phyloP scores from a whole-genome alignment of 2,113 vertebrate species.

The Otocyon megalotis region DNA sequence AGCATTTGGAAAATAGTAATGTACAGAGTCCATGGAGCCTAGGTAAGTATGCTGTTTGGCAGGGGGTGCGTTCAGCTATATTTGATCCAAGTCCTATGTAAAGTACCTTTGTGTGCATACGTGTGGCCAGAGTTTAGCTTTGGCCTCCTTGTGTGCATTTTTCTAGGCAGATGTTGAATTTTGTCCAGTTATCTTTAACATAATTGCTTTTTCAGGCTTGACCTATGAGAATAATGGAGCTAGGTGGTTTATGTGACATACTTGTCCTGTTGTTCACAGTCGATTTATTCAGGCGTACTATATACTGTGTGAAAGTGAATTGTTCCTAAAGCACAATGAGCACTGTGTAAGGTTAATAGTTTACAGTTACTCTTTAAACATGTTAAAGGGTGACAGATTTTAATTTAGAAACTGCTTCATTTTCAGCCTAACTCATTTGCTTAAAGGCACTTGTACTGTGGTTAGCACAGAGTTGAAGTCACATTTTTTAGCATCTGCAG shows the following conservation, averaged over 20 bases:
- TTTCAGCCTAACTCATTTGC: slow-evolving; percentile 30
- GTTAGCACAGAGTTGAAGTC: not conserved
- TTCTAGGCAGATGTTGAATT: slow-evolving; percentile 47
- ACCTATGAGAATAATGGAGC: not conserved
- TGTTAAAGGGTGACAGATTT: slow-evolving; percentile 7
- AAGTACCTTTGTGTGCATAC: not conserved
- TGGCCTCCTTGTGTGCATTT: slow-evolving; percentile 43
- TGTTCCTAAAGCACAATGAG: not conserved
- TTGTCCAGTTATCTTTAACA: slow-evolving; percentile 31
- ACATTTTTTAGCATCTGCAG: not conserved
- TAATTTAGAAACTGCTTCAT: not conserved
- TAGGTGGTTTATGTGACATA: not conserved
- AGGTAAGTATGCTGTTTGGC: not conserved
- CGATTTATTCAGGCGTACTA: not conserved
- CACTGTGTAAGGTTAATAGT: not conserved
- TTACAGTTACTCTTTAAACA: not conserved
- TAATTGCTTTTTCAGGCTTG: not conserved
- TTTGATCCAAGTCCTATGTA: not conserved
- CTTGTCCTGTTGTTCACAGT: not conserved
- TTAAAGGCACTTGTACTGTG: slow-evolving; percentile 25
- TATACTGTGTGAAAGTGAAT: not conserved
- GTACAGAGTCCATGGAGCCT: slow-evolving; percentile 16
- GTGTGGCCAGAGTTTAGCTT: slow-evolving; percentile 52
- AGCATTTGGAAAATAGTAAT: not conserved
- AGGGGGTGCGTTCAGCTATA: not conserved